phyloP scores from a whole-genome alignment of 2,888 invertebrate species.

The Diarsia mendica region DNA sequence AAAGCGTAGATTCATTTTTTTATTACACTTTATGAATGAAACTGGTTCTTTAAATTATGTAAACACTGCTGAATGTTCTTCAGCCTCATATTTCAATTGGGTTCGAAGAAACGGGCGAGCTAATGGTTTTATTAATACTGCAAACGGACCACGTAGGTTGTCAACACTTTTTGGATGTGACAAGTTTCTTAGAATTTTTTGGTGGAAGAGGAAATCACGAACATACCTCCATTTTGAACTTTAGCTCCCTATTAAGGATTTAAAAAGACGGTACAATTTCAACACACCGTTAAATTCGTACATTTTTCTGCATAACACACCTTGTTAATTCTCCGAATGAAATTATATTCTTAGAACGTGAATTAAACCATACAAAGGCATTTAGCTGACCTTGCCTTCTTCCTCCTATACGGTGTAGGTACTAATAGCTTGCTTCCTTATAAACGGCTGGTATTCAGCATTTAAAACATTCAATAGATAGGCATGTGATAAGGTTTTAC shows the following conservation, averaged over 20 bases:
- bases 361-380: constrained; percentile 10
- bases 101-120: constrained; percentile 57
- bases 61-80: constrained; percentile 59
- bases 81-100: constrained; percentile 58
- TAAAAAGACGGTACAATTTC: not conserved
- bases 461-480: constrained; percentile 42
- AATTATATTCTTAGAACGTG: constrained; percentile 13
- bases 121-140: constrained; percentile 64
- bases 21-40: constrained; percentile 67
- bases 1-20: constrained; percentile 47
- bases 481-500: constrained; percentile 36
- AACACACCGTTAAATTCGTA: not conserved
- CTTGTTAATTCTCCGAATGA: constrained; percentile 16
- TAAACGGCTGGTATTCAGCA: constrained; percentile 2
- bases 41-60: constrained; percentile 60
- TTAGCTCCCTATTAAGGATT: not conserved
- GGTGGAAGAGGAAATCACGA: constrained; percentile 40
- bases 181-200: constrained; percentile 52
- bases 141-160: constrained; percentile 41
- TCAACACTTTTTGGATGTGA: constrained; percentile 31
- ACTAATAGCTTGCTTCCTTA: constrained; percentile 15
- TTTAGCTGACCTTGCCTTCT: constrained; percentile 30
- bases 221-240: not conserved
- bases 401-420: constrained; percentile 6
- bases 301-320: not conserved